A percentile compares a stretch with the other conserved stretches of the same genome.
Conservation (phyloP, 2,797 vertebrate species). For the Enteromius fasciolatus region DNA sequence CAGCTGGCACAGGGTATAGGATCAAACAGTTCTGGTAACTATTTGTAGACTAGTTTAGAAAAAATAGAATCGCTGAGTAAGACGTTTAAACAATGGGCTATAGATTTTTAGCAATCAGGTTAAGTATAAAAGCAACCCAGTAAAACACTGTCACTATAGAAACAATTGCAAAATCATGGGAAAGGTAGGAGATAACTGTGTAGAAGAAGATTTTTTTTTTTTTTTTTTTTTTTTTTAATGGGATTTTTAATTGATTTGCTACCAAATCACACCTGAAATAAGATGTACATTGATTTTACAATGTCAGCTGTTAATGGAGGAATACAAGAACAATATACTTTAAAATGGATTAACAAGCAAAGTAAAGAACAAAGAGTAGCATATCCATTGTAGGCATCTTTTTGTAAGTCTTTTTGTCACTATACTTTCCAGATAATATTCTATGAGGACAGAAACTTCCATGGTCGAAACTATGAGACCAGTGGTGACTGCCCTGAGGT, state of each 20-base stretch:
- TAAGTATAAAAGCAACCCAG: conserved; percentile 70
- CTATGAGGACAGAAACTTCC: conserved; percentile 75
- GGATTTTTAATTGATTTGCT: not conserved
- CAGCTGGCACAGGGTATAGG: not conserved
- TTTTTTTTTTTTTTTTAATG: not conserved
- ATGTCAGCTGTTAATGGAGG: not conserved
- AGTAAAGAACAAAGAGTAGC: conserved; percentile 10
- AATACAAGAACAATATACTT: not conserved
- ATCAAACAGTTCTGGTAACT: conserved; percentile 58
- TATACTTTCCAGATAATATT: conserved; percentile 68
- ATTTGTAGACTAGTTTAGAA: conserved; percentile 71
- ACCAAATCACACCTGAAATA: not conserved
- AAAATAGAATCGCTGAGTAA: conserved; percentile 73
- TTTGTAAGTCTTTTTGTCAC: not conserved
- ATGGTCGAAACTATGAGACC: conserved; percentile 73
- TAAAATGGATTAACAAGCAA: not conserved
- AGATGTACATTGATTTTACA: not conserved
- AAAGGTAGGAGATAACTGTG: conserved; percentile 29
- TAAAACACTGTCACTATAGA: conserved; percentile 2
- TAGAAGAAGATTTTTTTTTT: not conserved
- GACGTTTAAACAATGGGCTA: conserved; percentile 70
- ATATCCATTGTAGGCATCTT: not conserved
- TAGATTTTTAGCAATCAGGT: conserved; percentile 69
- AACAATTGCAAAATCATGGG: conserved; percentile 31
- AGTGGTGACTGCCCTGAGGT: conserved; percentile 73